Evolutionary conservation across 2,888 invertebrate species (phyloP), one percentile per base, ranked within the genome.

Genomic region (Fragum fragum): DNA sequence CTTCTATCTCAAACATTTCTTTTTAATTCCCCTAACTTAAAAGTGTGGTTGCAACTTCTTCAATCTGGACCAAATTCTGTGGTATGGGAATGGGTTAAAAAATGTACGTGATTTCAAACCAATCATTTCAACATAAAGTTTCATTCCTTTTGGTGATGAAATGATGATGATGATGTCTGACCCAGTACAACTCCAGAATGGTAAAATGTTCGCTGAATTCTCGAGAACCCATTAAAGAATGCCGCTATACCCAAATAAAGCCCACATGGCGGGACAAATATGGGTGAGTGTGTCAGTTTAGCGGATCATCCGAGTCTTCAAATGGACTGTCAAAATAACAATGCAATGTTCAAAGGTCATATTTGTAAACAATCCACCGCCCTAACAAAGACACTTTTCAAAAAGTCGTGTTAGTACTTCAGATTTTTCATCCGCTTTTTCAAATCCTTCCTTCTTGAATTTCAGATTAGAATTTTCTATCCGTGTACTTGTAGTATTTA

Each of bases 211-310:
- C n/a, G n/a, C n/a, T n/a, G n/a, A n/a, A n/a, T n/a, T n/a, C n/a
- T n/a, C 47, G n/a, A 14, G 14, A n/a, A 3, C 47, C 47, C 47
- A 47, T 9, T 3, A 5, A 3, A n/a, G 47, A 2, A 47, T n/a
- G 47, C 47, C 47, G 23, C 57, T 7, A 57, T 57, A 11, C 26
- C 57, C 57, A 32, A 61, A 32, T 42, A 66, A 21, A 66, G 42
- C 42, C 42, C 66, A 66, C 66, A 66, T 66, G 66, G 66, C 66
- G 42, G 66, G 21, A 42, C 66, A 66, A 66, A 66, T 66, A 66
- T 66, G 66, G 66, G 23, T 23, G 42, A 66, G 66, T 66, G 66
- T 66, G 66, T 66, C 66, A 66, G 66, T 66, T 66, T 66, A 66
- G 26, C 26, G 26, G 47, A 11, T 5, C 39, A 23, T 42, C 23